A percentile compares a stretch with the other conserved stretches of the same genome.
Conservation (phyloP, 2,797 vertebrate genomes). For the Chiloscyllium punctatum region DNA sequence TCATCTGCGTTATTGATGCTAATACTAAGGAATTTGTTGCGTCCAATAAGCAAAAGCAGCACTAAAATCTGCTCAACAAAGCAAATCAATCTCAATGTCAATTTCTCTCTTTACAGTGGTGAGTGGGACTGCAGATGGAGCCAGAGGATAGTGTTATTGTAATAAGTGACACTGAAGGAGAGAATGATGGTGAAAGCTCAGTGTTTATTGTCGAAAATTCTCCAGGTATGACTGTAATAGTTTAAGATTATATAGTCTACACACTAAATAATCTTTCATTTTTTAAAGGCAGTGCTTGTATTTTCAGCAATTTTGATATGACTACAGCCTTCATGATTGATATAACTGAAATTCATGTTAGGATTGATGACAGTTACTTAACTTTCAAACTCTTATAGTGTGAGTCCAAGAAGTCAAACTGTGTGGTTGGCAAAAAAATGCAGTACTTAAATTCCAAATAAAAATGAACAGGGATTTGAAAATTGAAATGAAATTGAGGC, state of each 20-base stretch:
- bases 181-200: conserved; percentile 17
- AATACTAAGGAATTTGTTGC: not conserved
- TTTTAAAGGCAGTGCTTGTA: not conserved
- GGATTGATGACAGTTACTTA: not conserved
- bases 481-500: not conserved
- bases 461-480: too few species aligned
- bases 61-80: not conserved
- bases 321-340: not conserved
- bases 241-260: not conserved
- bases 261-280: not conserved
- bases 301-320: not conserved
- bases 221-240: conserved; percentile 23
- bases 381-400: not conserved
- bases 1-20: not conserved
- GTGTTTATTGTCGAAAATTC: conserved; percentile 32
- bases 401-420: not conserved
- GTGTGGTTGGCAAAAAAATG: not conserved
- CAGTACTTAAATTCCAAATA: not conserved
- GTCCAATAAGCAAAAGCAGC: not conserved
- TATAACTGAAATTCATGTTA: not conserved
- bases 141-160: conserved; percentile 43
- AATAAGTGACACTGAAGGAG: conserved; percentile 46
- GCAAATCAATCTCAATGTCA: not conserved
- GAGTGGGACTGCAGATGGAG: conserved; percentile 29
- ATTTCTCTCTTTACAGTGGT: conserved; percentile 9